Evolutionary conservation across 2,797 vertebrate species (phyloP).

Genomic region (Jordanella pulchra): DNA sequence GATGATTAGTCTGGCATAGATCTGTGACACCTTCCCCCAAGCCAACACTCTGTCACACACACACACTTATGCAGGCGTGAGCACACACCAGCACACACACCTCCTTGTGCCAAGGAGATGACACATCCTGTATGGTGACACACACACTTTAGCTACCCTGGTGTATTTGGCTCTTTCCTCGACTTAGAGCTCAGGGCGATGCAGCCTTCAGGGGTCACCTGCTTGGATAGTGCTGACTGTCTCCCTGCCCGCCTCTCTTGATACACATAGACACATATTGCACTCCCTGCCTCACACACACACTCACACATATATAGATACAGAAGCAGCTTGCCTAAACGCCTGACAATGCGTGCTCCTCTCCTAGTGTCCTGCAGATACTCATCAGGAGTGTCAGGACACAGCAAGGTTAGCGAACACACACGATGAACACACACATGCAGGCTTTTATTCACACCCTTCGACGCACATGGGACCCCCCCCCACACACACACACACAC

Average conservation of each 20-base stretch:
- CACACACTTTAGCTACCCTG: constrained; percentile 43
- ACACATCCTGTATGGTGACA: constrained; percentile 76
- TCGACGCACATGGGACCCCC: constrained; percentile 73
- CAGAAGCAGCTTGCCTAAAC: constrained; percentile 85
- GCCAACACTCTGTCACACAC: constrained; percentile 76
- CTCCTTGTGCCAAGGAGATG: constrained; percentile 79
- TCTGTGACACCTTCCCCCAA: constrained; percentile 77
- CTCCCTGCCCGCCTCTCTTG: constrained; percentile 81
- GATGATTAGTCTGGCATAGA: constrained; percentile 81
- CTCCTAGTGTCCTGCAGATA: constrained; percentile 97
- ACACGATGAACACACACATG: constrained; percentile 37
- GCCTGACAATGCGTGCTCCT: constrained; percentile 92
- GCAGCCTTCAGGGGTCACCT: constrained; percentile 99
- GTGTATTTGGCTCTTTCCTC: constrained; percentile 80
- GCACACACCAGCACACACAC: constrained; percentile 65
- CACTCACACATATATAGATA: constrained; percentile 38
- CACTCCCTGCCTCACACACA: not conserved
- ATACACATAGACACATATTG: constrained; percentile 81
- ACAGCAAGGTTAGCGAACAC: constrained; percentile 99
- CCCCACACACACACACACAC: no score
- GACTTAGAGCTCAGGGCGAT: constrained; percentile 80
- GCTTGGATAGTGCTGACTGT: constrained; percentile 97
- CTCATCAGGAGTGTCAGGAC: constrained; percentile 99
- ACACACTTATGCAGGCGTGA: constrained; percentile 40
- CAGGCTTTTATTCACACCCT: constrained; percentile 43